phyloP scores from a whole-genome alignment of 2,888 invertebrate genomes.

The Drosophila mettleri region DNA sequence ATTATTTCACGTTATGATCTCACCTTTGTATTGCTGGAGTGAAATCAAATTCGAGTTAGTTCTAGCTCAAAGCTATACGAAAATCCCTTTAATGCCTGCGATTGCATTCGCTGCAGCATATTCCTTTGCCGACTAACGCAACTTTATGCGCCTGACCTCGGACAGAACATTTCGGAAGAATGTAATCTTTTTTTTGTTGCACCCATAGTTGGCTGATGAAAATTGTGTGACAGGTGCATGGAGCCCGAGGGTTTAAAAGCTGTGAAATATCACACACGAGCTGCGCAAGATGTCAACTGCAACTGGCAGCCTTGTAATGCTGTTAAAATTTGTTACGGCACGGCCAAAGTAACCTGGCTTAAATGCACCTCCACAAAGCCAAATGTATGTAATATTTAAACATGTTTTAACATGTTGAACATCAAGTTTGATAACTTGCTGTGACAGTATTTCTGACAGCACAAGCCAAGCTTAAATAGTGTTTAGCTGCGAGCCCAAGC shows the following conservation, averaged over 20 bases:
- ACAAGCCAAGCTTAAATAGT: background rate
- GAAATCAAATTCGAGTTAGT: background rate
- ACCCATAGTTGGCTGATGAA: constrained; percentile 10
- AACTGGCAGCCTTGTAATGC: constrained; percentile 35
- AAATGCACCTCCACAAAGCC: background rate
- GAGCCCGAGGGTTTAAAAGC: constrained; percentile 28
- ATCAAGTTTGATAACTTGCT: background rate
- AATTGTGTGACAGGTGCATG: constrained; percentile 57
- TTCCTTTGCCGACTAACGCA: constrained; percentile 7
- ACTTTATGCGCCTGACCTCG: constrained; percentile 8
- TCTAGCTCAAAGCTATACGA: background rate
- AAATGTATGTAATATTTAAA: background rate
- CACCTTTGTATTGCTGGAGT: no score
- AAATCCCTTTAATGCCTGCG: background rate
- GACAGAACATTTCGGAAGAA: constrained; percentile 5
- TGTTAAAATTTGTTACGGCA: constrained; percentile 20
- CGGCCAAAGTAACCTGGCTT: constrained; percentile 6
- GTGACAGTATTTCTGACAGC: background rate
- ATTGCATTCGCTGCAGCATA: background rate
- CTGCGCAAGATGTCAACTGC: constrained; percentile 65
- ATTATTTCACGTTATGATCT: no score
- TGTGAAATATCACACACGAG: constrained; percentile 57
- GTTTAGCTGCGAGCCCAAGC: background rate
- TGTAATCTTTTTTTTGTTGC: background rate
- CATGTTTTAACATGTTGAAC: background rate